A percentile compares a stretch with the other conserved stretches of the same genome.
Conservation (phyloP, 1,140 invertebrate genomes). For the Phenacoccus solenopsis region DNA sequence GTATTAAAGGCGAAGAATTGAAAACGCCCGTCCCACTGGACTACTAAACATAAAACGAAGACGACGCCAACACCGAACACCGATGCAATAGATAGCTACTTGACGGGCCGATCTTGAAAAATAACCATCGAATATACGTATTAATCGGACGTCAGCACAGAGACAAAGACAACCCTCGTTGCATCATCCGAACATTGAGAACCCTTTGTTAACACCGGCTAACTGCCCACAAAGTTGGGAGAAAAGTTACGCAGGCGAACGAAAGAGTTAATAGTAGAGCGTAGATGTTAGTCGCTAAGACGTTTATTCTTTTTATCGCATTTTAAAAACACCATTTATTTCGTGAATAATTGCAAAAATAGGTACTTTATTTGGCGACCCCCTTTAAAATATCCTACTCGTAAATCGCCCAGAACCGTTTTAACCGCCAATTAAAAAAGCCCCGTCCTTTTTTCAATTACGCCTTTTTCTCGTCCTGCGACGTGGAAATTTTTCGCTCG, state of each 20-base stretch:
- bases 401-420: not conserved
- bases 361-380: not conserved
- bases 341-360: slow-evolving; percentile 14
- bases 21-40: not conserved
- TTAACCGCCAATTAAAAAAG: slow-evolving; percentile 12
- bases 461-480: not conserved
- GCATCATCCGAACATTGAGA: not conserved
- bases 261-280: slow-evolving; percentile 8
- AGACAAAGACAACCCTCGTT: no score
- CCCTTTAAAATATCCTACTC: not conserved
- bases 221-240: not conserved
- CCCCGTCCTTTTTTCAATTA: not conserved
- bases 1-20: not conserved
- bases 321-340: slow-evolving; percentile 17
- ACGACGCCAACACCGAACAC: no score
- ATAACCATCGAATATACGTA: no score
- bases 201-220: not conserved
- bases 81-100: no score
- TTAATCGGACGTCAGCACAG: no score
- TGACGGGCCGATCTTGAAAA: no score
- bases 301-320: slow-evolving; percentile 15
- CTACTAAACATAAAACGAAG: not conserved
- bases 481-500: not conserved
- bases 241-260: not conserved
- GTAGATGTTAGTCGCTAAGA: slow-evolving; percentile 6